Evolutionary conservation across 2,888 invertebrate genomes (phyloP).

Genomic region (Tetrapedia diversipes): DNA sequence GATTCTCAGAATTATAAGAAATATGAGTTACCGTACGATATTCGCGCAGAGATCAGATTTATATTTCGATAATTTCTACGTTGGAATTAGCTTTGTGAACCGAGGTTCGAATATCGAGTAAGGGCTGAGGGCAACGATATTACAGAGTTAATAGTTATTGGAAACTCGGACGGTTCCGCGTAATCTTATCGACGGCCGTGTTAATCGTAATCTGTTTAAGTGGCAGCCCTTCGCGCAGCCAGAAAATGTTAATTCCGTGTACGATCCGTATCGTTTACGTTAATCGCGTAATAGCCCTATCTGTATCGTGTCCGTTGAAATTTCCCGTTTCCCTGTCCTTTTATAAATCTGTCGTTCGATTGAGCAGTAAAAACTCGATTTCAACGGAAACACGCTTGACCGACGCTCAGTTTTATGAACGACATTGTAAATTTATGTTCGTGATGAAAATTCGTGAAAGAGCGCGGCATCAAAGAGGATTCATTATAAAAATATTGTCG

Average conservation of each 20-base stretch:
- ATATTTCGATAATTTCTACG: neutral
- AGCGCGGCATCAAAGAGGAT: neutral
- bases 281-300: conserved; percentile 35
- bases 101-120: too few species aligned
- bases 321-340: neutral
- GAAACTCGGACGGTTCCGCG: conserved; percentile 23
- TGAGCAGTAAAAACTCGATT: conserved; percentile 31
- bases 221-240: neutral
- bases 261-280: conserved; percentile 39
- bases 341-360: conserved; percentile 14
- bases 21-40: too few species aligned
- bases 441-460: neutral
- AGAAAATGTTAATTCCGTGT: conserved; percentile 44
- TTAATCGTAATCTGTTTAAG: conserved; percentile 51
- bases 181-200: conserved; percentile 49
- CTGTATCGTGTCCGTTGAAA: conserved; percentile 5
- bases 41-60: too few species aligned
- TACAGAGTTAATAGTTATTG: conserved; percentile 39
- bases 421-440: neutral
- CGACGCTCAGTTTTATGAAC: neutral
- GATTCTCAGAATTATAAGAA: too few species aligned
- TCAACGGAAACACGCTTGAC: conserved; percentile 11
- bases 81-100: too few species aligned
- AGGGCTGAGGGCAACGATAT: neutral
- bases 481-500: neutral